Evolutionary conservation across 2,888 invertebrate species (phyloP).

Genomic region (Athalia cordata): DNA sequence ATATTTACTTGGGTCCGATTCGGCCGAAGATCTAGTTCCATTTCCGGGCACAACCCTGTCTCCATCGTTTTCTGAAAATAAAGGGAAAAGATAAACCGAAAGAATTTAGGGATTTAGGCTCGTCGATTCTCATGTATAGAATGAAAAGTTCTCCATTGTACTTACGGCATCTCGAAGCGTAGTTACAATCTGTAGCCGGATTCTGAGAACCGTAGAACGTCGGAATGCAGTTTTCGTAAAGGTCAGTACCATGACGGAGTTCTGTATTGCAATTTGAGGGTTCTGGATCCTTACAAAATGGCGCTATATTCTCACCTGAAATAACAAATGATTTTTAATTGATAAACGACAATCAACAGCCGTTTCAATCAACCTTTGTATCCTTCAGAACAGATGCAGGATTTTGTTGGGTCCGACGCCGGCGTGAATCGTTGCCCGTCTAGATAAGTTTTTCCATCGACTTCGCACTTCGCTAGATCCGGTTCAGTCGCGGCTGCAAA

Average conservation of each 20-base stretch:
- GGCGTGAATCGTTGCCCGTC: slow-evolving; percentile 61
- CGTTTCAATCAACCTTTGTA: slow-evolving; percentile 53
- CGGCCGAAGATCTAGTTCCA: background rate
- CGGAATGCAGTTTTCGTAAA: slow-evolving; percentile 60
- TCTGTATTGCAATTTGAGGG: slow-evolving; percentile 53
- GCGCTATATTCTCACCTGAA: slow-evolving; percentile 59
- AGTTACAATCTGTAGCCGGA: slow-evolving; percentile 55
- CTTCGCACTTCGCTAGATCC: slow-evolving; percentile 57
- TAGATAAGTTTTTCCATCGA: slow-evolving; percentile 59
- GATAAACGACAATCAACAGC: background rate
- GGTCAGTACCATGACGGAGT: slow-evolving; percentile 34
- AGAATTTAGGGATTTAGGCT: background rate
- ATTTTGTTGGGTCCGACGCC: slow-evolving; percentile 52
- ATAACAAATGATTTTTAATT: background rate
- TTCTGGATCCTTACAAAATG: slow-evolving; percentile 59
- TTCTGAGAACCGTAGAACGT: slow-evolving; percentile 53
- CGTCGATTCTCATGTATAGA: background rate
- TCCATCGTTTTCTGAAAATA: slow-evolving; percentile 54
- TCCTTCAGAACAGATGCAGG: slow-evolving; percentile 58
- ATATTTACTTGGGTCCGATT: background rate
- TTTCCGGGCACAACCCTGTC: slow-evolving; percentile 48
- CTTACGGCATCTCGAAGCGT: slow-evolving; percentile 63
- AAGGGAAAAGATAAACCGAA: background rate
- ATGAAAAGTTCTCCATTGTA: slow-evolving; percentile 43
- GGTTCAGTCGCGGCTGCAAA: slow-evolving; percentile 55